Evolutionary conservation across 2,113 vertebrate genomes (phyloP).

Genomic region (Guaruba guarouba): DNA sequence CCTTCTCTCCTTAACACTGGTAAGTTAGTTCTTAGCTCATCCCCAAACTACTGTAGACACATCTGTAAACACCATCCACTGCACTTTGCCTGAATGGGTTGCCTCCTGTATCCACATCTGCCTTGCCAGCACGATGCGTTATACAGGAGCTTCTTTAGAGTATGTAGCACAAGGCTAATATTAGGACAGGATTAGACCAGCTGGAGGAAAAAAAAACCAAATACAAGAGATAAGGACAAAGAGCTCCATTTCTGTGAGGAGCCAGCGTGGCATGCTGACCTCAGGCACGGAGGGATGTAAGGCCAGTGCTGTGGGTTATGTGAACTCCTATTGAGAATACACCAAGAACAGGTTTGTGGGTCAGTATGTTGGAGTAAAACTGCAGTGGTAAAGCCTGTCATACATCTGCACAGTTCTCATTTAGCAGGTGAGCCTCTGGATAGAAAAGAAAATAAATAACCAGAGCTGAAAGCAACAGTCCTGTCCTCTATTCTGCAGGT

Average conservation of each 20-base stretch:
- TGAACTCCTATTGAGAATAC: not conserved
- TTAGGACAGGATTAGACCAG: not conserved
- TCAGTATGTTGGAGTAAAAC: not conserved
- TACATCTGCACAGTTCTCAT: not conserved
- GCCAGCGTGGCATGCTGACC: accelerated
- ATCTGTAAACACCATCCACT: not conserved
- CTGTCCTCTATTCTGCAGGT: not conserved
- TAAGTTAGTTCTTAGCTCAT: not conserved
- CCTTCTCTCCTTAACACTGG: not conserved
- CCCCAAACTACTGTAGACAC: not conserved
- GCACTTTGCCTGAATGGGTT: accelerated
- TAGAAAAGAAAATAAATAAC: not conserved
- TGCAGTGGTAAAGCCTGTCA: not conserved
- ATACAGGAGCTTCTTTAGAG: not conserved
- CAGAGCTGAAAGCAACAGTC: not conserved
- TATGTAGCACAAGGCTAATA: not conserved
- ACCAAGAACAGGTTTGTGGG: not conserved
- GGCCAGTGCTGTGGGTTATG: accelerated
- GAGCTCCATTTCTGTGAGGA: not conserved
- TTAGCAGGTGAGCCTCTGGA: not conserved
- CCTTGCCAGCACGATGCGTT: accelerated
- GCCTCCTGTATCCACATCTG: not conserved
- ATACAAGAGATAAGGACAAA: not conserved
- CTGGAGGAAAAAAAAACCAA: accelerated
- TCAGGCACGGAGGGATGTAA: accelerated